Evolutionary conservation across 2,113 vertebrate genomes (phyloP).

Genomic region (Pardalotus punctatus): DNA sequence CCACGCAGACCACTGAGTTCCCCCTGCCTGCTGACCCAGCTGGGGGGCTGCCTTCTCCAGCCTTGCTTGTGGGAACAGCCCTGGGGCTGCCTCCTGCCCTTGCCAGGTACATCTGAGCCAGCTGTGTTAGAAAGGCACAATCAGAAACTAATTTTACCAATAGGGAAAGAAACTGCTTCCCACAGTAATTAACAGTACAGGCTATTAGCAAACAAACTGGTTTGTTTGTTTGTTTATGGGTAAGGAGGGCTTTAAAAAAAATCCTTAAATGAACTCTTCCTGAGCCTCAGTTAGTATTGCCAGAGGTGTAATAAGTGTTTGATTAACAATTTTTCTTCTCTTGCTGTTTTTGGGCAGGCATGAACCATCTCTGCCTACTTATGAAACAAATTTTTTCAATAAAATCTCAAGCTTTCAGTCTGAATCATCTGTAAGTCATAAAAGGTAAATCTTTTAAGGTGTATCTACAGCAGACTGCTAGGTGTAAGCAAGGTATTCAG

Average conservation of each 20-base stretch:
- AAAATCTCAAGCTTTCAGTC: conserved; percentile 12
- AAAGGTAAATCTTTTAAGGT: conserved; percentile 22
- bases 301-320: not conserved
- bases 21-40: not conserved
- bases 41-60: not conserved
- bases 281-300: not conserved
- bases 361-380: not conserved
- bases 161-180: not conserved
- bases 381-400: not conserved
- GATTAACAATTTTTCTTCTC: not conserved
- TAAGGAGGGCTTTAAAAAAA: not conserved
- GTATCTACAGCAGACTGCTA: not conserved
- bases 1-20: not conserved
- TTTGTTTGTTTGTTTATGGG: not conserved
- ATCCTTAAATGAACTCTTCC: not conserved
- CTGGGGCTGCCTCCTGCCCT: not conserved
- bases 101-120: not conserved
- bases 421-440: not conserved
- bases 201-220: not conserved
- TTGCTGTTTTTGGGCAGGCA: conserved; percentile 30
- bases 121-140: not conserved
- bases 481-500: not conserved
- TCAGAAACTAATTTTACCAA: not conserved
- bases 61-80: not conserved
- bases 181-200: not conserved